Evolutionary conservation across 53 echinoderm and acorn worm genomes (phyloP).

Genomic region (Mesocentrotus franciscanus): DNA sequence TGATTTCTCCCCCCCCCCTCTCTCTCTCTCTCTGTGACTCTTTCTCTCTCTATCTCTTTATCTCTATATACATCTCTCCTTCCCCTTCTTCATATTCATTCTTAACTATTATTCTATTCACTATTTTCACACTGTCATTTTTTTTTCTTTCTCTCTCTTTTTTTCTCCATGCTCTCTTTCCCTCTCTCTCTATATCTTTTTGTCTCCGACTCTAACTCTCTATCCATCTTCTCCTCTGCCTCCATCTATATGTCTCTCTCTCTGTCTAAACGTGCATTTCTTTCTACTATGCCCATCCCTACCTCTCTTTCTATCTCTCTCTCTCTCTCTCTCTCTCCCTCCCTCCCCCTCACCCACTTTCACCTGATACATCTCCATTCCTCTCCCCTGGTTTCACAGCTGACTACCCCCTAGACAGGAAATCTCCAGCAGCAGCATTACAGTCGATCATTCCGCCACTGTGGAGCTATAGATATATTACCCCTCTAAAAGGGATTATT

Average conservation of each 20-base stretch:
- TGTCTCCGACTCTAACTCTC: not conserved
- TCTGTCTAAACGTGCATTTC: too few species aligned
- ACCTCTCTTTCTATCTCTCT: not conserved
- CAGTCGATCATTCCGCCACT: conserved; percentile 21
- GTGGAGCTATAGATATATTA: not conserved
- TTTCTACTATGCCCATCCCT: too few species aligned
- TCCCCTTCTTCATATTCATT: not conserved
- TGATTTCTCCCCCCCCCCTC: not conserved
- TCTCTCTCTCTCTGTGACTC: not conserved
- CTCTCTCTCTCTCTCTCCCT: not conserved
- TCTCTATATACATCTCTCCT: not conserved
- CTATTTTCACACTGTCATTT: not conserved
- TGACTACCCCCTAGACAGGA: not conserved
- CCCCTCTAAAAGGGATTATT: conserved; percentile 32
- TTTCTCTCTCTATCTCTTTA: not conserved
- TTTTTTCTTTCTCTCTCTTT: not conserved
- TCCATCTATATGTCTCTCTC: not conserved
- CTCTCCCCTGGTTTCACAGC: not conserved
- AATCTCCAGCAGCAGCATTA: conserved; percentile 28
- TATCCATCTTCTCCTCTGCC: not conserved
- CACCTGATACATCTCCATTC: conserved; percentile 5
- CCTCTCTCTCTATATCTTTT: not conserved
- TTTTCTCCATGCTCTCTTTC: not conserved
- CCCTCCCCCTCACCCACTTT: too few species aligned
- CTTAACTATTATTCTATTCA: not conserved